Conservation (phyloP, 2,113 vertebrate species). For the Thymallus thymallus region DNA sequence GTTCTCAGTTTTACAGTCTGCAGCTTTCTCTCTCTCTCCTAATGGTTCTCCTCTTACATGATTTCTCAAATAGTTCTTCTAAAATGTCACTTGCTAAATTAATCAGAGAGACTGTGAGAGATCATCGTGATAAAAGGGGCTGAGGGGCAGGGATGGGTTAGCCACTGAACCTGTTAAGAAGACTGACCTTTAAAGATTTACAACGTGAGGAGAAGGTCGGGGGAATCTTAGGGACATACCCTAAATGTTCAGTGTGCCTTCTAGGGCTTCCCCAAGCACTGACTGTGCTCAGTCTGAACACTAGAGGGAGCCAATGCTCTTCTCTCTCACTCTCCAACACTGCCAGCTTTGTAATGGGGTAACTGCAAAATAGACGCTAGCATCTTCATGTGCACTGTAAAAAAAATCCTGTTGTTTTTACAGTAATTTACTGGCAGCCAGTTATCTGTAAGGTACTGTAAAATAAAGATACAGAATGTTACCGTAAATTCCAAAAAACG, state of each 20-base stretch:
- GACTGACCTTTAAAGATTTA: constrained; percentile 10
- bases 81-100: neutral
- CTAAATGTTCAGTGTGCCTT: neutral
- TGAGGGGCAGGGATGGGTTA: too few species aligned
- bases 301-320: constrained; percentile 61
- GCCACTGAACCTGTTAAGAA: constrained; percentile 4
- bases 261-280: neutral
- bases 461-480: too few species aligned
- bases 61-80: too few species aligned
- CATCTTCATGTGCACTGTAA: too few species aligned
- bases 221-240: neutral
- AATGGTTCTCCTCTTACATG: too few species aligned
- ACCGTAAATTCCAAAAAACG: neutral
- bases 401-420: too few species aligned
- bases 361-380: neutral
- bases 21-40: too few species aligned
- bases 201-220: neutral
- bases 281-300: constrained; percentile 30
- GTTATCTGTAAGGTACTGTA: neutral
- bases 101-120: neutral
- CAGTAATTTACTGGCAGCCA: neutral
- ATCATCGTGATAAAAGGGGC: neutral
- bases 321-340: neutral
- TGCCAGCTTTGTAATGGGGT: neutral
- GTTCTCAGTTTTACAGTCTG: too few species aligned